These are phyloP conservation scores for Momotus momota DNA, from an alignment of 2,797 vertebrate species.

Conservation along the genomic window DNA sequence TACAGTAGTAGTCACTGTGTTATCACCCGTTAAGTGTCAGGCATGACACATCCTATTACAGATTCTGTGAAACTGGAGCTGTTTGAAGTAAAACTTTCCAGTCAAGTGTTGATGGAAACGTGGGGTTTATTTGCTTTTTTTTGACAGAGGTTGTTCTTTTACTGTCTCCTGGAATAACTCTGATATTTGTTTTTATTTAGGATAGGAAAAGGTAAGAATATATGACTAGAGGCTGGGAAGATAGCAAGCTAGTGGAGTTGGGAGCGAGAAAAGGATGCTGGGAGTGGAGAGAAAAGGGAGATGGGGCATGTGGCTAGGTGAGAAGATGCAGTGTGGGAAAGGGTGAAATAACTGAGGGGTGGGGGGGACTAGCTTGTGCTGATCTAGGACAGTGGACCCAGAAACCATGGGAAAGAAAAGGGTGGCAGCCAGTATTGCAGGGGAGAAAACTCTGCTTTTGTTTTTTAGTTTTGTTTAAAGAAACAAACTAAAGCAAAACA, in stretches of 20 bases:
- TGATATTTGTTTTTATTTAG: conserved; percentile 32
- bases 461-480: not conserved
- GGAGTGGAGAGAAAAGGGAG: not conserved
- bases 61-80: not conserved
- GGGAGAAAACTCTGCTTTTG: not conserved
- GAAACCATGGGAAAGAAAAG: not conserved
- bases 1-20: not conserved
- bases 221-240: not conserved
- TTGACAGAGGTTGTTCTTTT: conserved; percentile 6
- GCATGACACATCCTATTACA: not conserved
- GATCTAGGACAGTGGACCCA: not conserved
- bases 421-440: not conserved
- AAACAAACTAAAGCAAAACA: not conserved
- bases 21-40: conserved; percentile 30
- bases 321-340: not conserved
- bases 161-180: conserved; percentile 36
- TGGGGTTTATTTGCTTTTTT: not conserved
- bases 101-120: not conserved
- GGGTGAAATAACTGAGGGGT: not conserved
- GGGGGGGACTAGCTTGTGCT: not conserved
- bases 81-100: conserved; percentile 41
- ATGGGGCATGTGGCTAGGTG: not conserved
- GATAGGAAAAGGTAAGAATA: not conserved
- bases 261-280: not conserved
- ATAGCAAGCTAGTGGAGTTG: not conserved